Evolutionary conservation across 2,888 invertebrate species (phyloP), one percentile per base, ranked within the genome.

Genomic region (Megaustenia siamemsis): DNA sequence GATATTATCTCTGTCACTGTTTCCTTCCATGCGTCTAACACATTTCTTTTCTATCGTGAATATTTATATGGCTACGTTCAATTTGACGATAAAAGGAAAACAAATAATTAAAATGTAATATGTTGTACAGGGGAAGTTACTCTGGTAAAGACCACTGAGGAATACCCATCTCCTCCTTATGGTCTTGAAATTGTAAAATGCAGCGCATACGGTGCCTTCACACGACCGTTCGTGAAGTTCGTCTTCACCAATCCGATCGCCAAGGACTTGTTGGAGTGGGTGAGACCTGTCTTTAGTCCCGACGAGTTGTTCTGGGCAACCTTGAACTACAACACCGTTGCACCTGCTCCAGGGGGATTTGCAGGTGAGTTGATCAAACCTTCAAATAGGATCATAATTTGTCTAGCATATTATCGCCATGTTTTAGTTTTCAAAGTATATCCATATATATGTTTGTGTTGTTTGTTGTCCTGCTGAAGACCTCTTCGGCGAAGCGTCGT

Each of bases 231-330:
- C 84, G 90, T 93, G 1, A 77, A 90, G 8, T 92, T 91, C 85
- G 66, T 92, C 28, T 80, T 91, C 18, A 84, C 80, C 1, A 89
- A 90, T 84, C 56, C 76, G 15, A 56, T 90, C 28, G 90, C 90
- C 3, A 83, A 87, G 40, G 87, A 89, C 40, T 88, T 93, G 73
- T 75, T 92, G n/a, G 82, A 87, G 1, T 93, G 93, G 93, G 83
- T 91, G n/a, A 88, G 90, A n/a, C 90, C 92, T 66, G 91, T 91
- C 1, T 90, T 90, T 69, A 90, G 92, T 1, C 92, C 93, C 0
- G 93, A 93, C 79, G 93, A 93, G 88, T 88, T 90, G 68, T 88
- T 91, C 24, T 93, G 93, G 92, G 90, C 93, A 2, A 92, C 93
- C 0, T 81, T 93, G 28, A 92, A 93, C 86, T 86, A 88, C n/a